Percentiles rank a stretch among this genome's conserved stretches.
Evolutionary conservation across 2,797 vertebrate genomes (phyloP).

Genomic region (Sternarchorhynchus goeldii): DNA sequence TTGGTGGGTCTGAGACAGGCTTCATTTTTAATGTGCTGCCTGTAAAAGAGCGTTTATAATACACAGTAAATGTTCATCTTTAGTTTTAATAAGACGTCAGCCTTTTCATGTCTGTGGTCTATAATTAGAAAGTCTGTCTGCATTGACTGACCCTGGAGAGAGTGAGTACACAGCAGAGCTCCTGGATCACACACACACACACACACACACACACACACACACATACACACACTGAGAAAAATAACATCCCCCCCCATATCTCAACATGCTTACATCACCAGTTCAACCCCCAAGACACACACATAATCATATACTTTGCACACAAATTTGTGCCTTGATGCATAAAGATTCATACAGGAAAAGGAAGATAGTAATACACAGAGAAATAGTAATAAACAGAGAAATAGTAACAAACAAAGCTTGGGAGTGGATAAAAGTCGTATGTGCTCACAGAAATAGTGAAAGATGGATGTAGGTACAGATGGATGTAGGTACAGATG

Average conservation of each 20-base stretch:
- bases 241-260: not conserved
- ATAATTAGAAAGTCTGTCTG: conserved; percentile 83
- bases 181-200: conserved; percentile 73
- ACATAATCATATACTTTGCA: conserved; percentile 67
- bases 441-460: no score
- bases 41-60: conserved; percentile 70
- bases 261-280: conserved; percentile 73
- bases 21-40: conserved; percentile 72
- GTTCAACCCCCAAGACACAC: conserved; percentile 76
- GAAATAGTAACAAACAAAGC: not conserved
- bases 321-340: not conserved
- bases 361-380: not conserved
- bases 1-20: conserved; percentile 65
- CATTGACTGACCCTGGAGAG: conserved; percentile 75
- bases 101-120: conserved; percentile 79
- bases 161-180: conserved; percentile 73
- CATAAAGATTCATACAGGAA: conserved; percentile 16
- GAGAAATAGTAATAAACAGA: not conserved
- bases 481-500: no score
- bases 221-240: not conserved
- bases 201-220: conserved; percentile 50
- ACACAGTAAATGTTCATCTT: conserved; percentile 77
- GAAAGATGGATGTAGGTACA: no score
- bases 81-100: conserved; percentile 83
- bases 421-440: no score